Conservation (phyloP, 2,888 invertebrate species). For the Synanthedon myopaeformis region DNA sequence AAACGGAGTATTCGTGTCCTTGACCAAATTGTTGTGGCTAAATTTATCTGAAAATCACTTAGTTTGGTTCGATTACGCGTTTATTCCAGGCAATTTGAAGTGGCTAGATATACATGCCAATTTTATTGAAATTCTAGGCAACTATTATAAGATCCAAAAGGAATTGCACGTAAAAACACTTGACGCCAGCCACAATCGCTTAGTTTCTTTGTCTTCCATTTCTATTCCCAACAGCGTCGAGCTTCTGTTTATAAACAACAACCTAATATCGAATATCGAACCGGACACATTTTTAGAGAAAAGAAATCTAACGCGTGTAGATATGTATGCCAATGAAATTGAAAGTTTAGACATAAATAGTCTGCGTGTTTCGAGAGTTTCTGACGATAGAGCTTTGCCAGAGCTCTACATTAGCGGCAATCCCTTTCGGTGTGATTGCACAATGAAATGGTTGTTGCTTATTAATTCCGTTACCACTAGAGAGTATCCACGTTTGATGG, state of each 20-base stretch:
- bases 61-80: conserved; percentile 93
- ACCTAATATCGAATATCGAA: conserved; percentile 83
- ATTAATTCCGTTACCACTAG: conserved; percentile 86
- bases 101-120: conserved; percentile 93
- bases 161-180: conserved; percentile 84
- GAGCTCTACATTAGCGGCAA: conserved; percentile 94
- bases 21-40: conserved; percentile 85
- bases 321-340: conserved; percentile 90
- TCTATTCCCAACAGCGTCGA: conserved; percentile 90
- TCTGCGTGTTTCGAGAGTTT: conserved; percentile 78
- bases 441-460: conserved; percentile 94
- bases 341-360: conserved; percentile 85
- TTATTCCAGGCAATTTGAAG: conserved; percentile 87
- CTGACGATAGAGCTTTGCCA: conserved; percentile 78
- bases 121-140: conserved; percentile 86
- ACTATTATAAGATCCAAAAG: conserved; percentile 88
- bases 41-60: conserved; percentile 92
- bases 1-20: conserved; percentile 88
- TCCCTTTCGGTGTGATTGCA: conserved; percentile 94
- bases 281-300: conserved; percentile 89
- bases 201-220: conserved; percentile 81
- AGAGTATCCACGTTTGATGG: conserved; percentile 89
- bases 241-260: conserved; percentile 89
- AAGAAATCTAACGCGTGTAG: conserved; percentile 84
- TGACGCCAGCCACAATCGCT: conserved; percentile 90